A percentile compares a stretch with the other conserved stretches of the same genome.
phyloP scores from a whole-genome alignment of 1,140 invertebrate genomes.

The Rhysida immarginata region DNA sequence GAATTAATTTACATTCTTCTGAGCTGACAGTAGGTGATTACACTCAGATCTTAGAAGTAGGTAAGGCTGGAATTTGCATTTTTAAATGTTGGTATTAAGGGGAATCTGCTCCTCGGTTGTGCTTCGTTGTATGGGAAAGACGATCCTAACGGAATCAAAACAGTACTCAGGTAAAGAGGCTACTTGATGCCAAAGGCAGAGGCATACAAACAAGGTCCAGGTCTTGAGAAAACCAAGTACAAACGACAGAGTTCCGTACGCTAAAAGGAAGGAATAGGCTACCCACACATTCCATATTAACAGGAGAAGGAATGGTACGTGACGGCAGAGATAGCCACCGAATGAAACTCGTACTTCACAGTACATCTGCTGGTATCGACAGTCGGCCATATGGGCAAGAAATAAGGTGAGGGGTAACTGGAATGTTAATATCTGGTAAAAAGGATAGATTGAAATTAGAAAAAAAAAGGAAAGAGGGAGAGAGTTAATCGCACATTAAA shows the following conservation, averaged over 20 bases:
- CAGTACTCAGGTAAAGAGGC: slow-evolving; percentile 5
- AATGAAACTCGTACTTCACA: not conserved
- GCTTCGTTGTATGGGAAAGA: slow-evolving; percentile 2
- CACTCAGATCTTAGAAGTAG: no score
- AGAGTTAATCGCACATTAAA: not conserved
- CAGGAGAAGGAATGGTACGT: slow-evolving; percentile 39
- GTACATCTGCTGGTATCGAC: slow-evolving; percentile 28
- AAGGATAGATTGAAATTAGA: slow-evolving; percentile 9
- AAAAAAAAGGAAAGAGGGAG: not conserved
- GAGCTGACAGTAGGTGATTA: no score
- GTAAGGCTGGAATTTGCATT: no score
- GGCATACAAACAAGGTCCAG: slow-evolving; percentile 54
- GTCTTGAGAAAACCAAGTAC: slow-evolving; percentile 60
- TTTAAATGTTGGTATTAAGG: not conserved
- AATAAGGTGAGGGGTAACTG: slow-evolving; percentile 55
- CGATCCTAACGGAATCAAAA: not conserved
- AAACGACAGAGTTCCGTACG: slow-evolving; percentile 62
- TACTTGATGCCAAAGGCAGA: slow-evolving; percentile 45
- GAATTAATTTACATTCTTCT: no score
- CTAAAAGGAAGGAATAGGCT: slow-evolving; percentile 59
- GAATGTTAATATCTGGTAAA: slow-evolving; percentile 42
- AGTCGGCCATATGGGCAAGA: slow-evolving; percentile 43
- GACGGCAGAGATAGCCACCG: slow-evolving; percentile 18
- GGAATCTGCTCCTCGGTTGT: slow-evolving; percentile 3
- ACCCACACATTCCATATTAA: slow-evolving; percentile 52